A percentile compares a stretch with the other conserved stretches of the same genome.
phyloP scores from a whole-genome alignment of 2,888 invertebrate genomes.

The Plebejus melissa region DNA sequence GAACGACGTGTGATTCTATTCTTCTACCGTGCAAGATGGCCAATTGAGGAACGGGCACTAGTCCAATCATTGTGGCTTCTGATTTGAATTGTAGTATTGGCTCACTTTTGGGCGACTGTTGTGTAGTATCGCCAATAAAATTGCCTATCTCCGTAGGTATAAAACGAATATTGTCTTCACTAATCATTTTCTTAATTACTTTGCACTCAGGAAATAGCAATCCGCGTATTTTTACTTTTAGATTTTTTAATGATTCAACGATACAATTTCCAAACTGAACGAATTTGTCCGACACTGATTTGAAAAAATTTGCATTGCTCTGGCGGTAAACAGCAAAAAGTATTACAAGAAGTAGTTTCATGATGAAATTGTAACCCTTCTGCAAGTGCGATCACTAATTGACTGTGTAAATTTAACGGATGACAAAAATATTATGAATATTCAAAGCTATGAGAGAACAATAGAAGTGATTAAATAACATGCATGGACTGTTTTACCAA shows the following conservation, averaged over 20 bases:
- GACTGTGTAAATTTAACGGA: conserved; percentile 5
- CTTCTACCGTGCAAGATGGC: conserved; percentile 51
- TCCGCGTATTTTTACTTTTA: not conserved
- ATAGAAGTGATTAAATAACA: conserved; percentile 17
- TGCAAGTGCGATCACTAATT: not conserved
- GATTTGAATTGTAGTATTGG: conserved; percentile 33
- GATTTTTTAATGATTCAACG: not conserved
- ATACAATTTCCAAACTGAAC: not conserved
- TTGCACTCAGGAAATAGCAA: conserved; percentile 15
- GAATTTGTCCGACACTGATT: not conserved
- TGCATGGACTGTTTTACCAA: conserved; percentile 4
- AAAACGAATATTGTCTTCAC: not conserved
- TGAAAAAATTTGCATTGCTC: conserved; percentile 25
- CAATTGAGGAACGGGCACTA: conserved; percentile 53
- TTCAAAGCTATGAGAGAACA: conserved; percentile 30
- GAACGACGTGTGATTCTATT: conserved; percentile 53
- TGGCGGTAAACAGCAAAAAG: not conserved
- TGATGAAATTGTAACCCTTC: not conserved
- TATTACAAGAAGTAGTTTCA: not conserved
- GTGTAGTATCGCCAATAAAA: not conserved
- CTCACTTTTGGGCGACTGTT: not conserved
- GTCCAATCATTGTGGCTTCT: conserved; percentile 42
- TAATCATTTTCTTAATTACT: not conserved
- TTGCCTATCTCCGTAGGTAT: not conserved
- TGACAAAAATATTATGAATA: conserved; percentile 36